Conservation (phyloP, 2,113 vertebrate species). For the Tragulus kanchil region DNA sequence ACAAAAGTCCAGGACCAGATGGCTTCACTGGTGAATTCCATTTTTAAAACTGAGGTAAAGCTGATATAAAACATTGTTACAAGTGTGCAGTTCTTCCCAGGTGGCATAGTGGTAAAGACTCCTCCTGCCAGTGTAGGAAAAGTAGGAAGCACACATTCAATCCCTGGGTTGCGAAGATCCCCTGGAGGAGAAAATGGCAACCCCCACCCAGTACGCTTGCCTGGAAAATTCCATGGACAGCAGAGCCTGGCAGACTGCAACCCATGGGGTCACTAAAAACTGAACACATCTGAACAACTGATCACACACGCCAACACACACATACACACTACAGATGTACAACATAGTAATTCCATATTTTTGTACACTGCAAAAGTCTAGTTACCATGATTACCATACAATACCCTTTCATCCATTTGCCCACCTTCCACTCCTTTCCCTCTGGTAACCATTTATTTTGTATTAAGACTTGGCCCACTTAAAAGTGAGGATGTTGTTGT, state of each 20-base stretch:
- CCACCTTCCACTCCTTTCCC: not conserved
- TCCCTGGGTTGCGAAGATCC: not conserved
- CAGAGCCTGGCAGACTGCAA: not conserved
- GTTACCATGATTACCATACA: not conserved
- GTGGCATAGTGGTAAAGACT: not conserved
- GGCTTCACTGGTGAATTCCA: not conserved
- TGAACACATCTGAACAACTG: not conserved
- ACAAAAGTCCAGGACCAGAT: not conserved
- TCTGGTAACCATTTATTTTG: not conserved
- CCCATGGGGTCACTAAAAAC: not conserved
- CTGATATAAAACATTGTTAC: not conserved
- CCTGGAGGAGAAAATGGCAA: not conserved
- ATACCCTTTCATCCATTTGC: not conserved
- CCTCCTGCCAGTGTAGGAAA: not conserved
- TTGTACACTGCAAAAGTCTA: not conserved
- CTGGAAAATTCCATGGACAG: not conserved
- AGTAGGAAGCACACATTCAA: not conserved
- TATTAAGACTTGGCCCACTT: not conserved
- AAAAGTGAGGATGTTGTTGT: not conserved
- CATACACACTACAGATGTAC: not conserved
- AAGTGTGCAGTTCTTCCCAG: not conserved
- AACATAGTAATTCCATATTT: not conserved
- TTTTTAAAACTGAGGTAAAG: not conserved
- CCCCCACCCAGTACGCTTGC: not conserved
- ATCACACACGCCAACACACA: not conserved